phyloP scores from a whole-genome alignment of 1,140 invertebrate genomes.

The Philotrypesis tridentata region DNA sequence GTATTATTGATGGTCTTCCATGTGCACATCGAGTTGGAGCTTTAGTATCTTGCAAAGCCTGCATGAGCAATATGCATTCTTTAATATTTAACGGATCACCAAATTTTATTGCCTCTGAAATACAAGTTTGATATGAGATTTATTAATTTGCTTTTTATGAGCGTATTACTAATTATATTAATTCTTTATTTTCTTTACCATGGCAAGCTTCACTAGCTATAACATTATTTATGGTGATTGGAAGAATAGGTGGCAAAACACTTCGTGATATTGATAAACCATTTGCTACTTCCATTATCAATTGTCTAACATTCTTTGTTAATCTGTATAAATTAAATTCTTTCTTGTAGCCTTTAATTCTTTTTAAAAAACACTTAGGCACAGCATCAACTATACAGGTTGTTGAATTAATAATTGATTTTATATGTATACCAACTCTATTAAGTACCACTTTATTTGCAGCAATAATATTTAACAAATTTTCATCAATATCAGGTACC shows the following conservation, averaged over 20 bases:
- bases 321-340: conserved; percentile 52
- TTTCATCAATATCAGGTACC: conserved; percentile 56
- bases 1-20: conserved; percentile 69
- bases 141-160: background rate
- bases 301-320: conserved; percentile 52
- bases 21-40: conserved; percentile 70
- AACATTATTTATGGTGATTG: conserved; percentile 65
- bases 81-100: conserved; percentile 63
- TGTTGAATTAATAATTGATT: conserved; percentile 47
- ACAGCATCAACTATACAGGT: conserved; percentile 58
- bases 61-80: conserved; percentile 62
- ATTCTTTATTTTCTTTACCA: conserved; percentile 56
- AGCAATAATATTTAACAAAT: conserved; percentile 53
- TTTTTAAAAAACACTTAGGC: conserved; percentile 66
- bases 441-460: conserved; percentile 53
- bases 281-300: conserved; percentile 64
- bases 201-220: conserved; percentile 70
- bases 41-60: conserved; percentile 61
- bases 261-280: conserved; percentile 51
- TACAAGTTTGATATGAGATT: conserved; percentile 8
- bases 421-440: conserved; percentile 63
- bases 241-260: conserved; percentile 56
- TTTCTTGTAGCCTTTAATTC: conserved; percentile 51
- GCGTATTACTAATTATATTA: background rate
- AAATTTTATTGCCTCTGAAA: conserved; percentile 70